Evolutionary conservation across 2,797 vertebrate species (phyloP), one percentile per base, ranked within the genome.

Genomic region (Centropyge bicolor): DNA sequence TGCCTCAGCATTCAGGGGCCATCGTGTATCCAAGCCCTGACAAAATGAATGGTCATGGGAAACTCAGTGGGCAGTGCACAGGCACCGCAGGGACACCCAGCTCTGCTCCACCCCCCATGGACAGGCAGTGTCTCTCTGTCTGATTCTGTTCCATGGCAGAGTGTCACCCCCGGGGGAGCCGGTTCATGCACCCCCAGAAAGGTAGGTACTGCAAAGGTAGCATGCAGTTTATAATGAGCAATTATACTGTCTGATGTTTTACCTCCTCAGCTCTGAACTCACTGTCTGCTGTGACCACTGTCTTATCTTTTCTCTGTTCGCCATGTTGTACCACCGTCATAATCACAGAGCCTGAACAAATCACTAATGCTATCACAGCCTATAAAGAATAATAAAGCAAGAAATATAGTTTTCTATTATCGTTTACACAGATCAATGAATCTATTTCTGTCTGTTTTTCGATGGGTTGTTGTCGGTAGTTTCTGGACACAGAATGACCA

Each of bases 11-110:
- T 84, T 89, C 69, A 75, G 46, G 51, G 82, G 41, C 83, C 87
- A 40, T 85, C 86, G 70, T 87, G 79, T 82, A 80, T 83, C 70
- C 76, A 78, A 90, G 79, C 84, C 55, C 17, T 73, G 64, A 62
- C 61, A 84, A 90, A 91, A 82, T 85, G 69, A 86, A 83, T 16
- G 91, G 91, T 93, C 93, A 92, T 94, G 93, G 93, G 93, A 94
- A 94, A 92, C 91, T 72, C 92, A 80, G 91, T 90, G 64, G 88
- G 92, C 83, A 76, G 71, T 40, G 3, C 55, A 27, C 46, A 40
- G 36, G 27, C 89, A 86, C 92, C 41, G 57, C 86, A 46, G 90
- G 89, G 88, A 81, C n/a, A 85, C 88, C 67, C 85, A 82, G 83
- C 84, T 71, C 83, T 82, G 52, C 60, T 11, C 1, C 87, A 88